phyloP scores from a whole-genome alignment of 2,797 vertebrate genomes.

The Gadopsis marmoratus region DNA sequence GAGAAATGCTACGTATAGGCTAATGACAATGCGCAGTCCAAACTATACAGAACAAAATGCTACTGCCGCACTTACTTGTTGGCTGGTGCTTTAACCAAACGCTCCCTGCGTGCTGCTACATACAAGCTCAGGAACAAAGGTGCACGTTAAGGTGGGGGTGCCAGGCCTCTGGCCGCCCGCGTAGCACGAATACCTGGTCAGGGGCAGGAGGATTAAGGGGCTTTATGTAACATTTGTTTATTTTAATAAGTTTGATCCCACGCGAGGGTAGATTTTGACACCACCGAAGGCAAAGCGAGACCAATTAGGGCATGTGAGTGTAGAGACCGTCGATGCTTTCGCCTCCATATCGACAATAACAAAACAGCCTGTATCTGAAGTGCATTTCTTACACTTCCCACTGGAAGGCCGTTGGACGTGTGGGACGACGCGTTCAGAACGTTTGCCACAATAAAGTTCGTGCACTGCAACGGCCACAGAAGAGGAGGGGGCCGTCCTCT shows the following conservation, averaged over 20 bases:
- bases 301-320: too few species aligned
- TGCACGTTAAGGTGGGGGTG: slow-evolving; percentile 30
- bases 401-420: background rate
- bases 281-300: background rate
- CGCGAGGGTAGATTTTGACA: background rate
- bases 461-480: background rate
- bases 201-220: background rate
- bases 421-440: background rate
- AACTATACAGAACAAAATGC: background rate
- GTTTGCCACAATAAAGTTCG: background rate
- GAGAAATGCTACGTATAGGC: slow-evolving; percentile 34
- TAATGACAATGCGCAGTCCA: background rate
- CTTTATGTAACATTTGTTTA: background rate
- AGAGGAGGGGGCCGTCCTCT: rapidly evolving
- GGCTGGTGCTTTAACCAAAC: slow-evolving; percentile 19
- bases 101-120: too few species aligned
- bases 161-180: slow-evolving; percentile 35
- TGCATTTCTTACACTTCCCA: background rate
- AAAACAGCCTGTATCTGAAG: background rate
- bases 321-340: background rate
- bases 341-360: background rate
- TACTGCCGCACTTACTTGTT: slow-evolving; percentile 13
- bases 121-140: background rate
- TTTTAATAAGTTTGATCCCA: background rate
- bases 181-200: slow-evolving; percentile 28